A percentile compares a stretch with the other conserved stretches of the same genome.
phyloP scores from a whole-genome alignment of 1,140 invertebrate genomes.

The Cyclina sinensis region DNA sequence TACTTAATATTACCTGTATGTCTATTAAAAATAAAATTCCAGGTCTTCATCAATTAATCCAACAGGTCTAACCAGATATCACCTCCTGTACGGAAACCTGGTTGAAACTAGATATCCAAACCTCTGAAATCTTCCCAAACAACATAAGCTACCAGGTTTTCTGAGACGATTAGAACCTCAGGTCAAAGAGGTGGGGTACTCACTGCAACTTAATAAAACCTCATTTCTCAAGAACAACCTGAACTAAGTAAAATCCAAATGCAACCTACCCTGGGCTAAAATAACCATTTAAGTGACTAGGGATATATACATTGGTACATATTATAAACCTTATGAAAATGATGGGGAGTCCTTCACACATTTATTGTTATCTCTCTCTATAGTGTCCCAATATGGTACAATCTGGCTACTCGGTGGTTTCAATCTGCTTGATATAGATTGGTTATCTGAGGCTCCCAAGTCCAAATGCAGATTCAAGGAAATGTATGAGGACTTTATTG shows the following conservation, averaged over 20 bases:
- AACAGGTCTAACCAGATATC: conserved; percentile 28
- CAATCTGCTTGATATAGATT: too few species aligned
- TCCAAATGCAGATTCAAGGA: too few species aligned
- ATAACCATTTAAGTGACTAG: not conserved
- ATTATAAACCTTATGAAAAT: too few species aligned
- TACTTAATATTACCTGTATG: conserved; percentile 32
- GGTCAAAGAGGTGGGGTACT: conserved; percentile 12
- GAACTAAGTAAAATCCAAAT: not conserved
- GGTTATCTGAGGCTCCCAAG: too few species aligned
- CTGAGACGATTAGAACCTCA: conserved; percentile 20
- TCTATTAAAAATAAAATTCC: conserved; percentile 49
- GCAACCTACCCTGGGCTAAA: conserved; percentile 19
- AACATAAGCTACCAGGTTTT: conserved; percentile 10
- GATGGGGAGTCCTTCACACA: too few species aligned
- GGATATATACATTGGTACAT: not conserved
- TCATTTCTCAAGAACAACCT: conserved; percentile 32
- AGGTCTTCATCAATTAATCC: conserved; percentile 18
- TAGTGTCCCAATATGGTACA: too few species aligned
- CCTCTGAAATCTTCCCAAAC: conserved; percentile 33
- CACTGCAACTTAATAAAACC: not conserved
- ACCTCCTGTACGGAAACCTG: conserved; percentile 35
- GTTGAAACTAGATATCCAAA: conserved; percentile 36
- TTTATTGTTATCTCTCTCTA: too few species aligned
- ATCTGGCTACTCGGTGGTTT: too few species aligned
- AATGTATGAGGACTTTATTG: too few species aligned